Base-by-base conservation (phyloP, 2,888 invertebrate genomes). In the Anodontia alba region DNA sequence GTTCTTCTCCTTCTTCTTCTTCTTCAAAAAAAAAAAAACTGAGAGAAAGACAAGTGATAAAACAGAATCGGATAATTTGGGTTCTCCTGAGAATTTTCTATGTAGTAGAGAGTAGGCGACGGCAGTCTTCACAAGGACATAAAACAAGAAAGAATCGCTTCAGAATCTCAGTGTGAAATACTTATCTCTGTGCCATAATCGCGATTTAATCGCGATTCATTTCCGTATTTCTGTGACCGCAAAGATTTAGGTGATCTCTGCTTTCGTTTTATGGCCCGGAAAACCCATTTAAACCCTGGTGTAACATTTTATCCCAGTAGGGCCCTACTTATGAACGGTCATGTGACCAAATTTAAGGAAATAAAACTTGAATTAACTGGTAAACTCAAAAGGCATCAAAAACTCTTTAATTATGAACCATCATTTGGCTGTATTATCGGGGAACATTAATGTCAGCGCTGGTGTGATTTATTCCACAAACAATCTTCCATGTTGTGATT, bases 311-410 rank as follows among this genome's bases (percentile, higher is more conserved):
- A 62, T 33, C 62, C 62, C 62, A 5, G 62, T 62, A 62, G 62
- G 62, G 33, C 17, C 33, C 62, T 62, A 62, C 62, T 62, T 62
- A 62, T 15, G 20, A 31, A 17, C 10, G 33, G 20, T 62, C 62
- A 62, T 33, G 33, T 62, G 62, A 33, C 29, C 26, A 57, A 57
- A 57, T 57, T 57, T 57, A n/a, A 57, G 57, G 57, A 23, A 57
- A 57, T 62, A 62, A 62, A 62, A 62, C 62, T 62, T 62, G 62
- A 62, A 62, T 62, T 62, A 62, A 62, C 62, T 62, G 62, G 62
- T 33, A 20, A 29, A 62, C 62, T 33, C 29, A 62, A 62, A 62
- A 62, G 33, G 33, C 62, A 33, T 62, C 62, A 62, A 62, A 62
- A 26, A 33, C 29, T 17, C 23, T 62, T 62, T 62, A 62, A 62